These are phyloP conservation scores for Eciton burchellii DNA, from an alignment of 1,140 invertebrate genomes.

Conservation along the genomic window DNA sequence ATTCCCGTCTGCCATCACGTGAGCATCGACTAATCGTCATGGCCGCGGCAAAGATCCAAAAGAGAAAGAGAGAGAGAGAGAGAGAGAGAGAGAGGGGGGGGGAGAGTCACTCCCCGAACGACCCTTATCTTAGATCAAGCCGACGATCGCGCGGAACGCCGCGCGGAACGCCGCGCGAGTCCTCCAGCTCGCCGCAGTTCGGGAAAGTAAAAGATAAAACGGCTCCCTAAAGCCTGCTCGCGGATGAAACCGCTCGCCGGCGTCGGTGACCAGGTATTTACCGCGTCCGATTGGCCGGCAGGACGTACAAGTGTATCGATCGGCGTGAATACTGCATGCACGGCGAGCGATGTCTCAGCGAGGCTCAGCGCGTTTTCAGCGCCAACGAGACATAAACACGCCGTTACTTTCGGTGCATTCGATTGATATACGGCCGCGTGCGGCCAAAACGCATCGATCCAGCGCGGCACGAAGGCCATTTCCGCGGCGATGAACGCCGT, in stretches of 20 bases:
- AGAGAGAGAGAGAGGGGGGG: no score
- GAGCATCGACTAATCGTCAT: slow-evolving; percentile 52
- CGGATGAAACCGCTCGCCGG: slow-evolving; percentile 49
- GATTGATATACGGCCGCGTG: no score
- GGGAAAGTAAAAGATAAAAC: slow-evolving; percentile 60
- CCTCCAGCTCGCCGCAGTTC: slow-evolving; percentile 29
- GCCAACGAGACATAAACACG: no score
- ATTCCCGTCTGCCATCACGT: slow-evolving; percentile 33
- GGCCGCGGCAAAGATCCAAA: slow-evolving; percentile 55
- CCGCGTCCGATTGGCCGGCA: slow-evolving; percentile 57
- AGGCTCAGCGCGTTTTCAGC: no score
- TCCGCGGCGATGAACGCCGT: background rate
- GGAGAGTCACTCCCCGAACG: slow-evolving; percentile 30
- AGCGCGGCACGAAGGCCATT: background rate
- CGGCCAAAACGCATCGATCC: no score
- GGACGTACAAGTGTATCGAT: slow-evolving; percentile 5
- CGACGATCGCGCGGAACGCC: slow-evolving; percentile 16
- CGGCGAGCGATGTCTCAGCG: background rate
- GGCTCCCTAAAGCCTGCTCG: slow-evolving; percentile 49
- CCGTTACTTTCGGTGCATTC: no score
- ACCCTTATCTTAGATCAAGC: slow-evolving; percentile 53
- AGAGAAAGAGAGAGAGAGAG: no score
- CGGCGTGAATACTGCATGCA: slow-evolving; percentile 55
- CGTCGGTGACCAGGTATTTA: slow-evolving; percentile 63
- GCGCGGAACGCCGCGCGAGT: slow-evolving; percentile 43